Conservation (phyloP, 1,140 invertebrate genomes). For the Goniozus legneri region DNA sequence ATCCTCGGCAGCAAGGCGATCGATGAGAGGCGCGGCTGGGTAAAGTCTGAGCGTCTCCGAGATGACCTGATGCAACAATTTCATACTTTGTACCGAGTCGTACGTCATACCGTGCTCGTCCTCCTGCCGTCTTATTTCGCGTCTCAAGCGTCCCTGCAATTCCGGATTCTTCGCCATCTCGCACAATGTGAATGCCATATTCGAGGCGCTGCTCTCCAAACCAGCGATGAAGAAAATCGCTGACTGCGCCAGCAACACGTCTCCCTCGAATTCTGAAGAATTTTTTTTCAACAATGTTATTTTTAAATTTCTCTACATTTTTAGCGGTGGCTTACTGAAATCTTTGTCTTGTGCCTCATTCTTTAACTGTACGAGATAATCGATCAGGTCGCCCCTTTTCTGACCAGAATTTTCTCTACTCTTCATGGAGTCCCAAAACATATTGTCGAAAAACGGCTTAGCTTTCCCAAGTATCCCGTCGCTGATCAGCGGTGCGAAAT, state of each 20-base stretch:
- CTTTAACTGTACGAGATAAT: slow-evolving; percentile 25
- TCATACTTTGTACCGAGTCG: slow-evolving; percentile 28
- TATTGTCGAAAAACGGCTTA: neutral
- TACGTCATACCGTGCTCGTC: slow-evolving; percentile 23
- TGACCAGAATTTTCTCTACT: slow-evolving; percentile 18
- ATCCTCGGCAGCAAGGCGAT: slow-evolving; percentile 46
- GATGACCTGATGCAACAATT: slow-evolving; percentile 30
- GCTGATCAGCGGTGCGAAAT: neutral
- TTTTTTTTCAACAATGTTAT: neutral
- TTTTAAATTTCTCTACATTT: neutral
- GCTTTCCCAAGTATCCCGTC: neutral
- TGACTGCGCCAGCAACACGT: slow-evolving; percentile 31
- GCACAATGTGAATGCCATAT: slow-evolving; percentile 43
- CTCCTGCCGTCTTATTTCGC: slow-evolving; percentile 57
- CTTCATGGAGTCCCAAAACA: slow-evolving; percentile 30
- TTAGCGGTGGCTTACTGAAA: slow-evolving; percentile 13
- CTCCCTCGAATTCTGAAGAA: slow-evolving; percentile 22
- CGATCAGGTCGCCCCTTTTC: slow-evolving; percentile 28
- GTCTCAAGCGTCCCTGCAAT: slow-evolving; percentile 45
- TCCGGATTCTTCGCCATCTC: slow-evolving; percentile 42
- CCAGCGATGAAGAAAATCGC: slow-evolving; percentile 52
- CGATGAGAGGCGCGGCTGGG: slow-evolving; percentile 58
- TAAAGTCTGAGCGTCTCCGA: slow-evolving; percentile 53
- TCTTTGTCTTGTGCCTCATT: slow-evolving; percentile 20
- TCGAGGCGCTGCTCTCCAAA: slow-evolving; percentile 54